phyloP scores from a whole-genome alignment of 2,113 vertebrate genomes.

The Corythoichthys intestinalis region DNA sequence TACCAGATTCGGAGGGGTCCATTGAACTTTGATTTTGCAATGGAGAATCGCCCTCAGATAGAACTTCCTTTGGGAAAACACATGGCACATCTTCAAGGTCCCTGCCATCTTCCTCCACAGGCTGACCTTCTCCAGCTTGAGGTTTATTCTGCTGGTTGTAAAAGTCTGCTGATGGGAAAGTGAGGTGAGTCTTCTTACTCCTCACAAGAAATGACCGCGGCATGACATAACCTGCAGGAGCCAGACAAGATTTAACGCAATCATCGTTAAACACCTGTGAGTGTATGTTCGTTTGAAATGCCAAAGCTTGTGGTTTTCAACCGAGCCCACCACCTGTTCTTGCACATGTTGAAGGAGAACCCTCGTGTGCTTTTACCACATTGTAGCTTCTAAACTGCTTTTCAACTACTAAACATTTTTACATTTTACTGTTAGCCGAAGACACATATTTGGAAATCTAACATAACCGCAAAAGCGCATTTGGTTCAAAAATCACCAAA shows the following conservation, averaged over 20 bases:
- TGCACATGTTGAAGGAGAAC: conserved; percentile 38
- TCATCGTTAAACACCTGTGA: conserved; percentile 56
- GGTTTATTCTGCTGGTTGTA: not conserved
- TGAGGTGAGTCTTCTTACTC: conserved; percentile 53
- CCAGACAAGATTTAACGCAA: conserved; percentile 18
- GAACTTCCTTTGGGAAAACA: not conserved
- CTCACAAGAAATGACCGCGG: conserved; percentile 74
- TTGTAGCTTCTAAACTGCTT: conserved; percentile 32
- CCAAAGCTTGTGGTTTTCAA: conserved; percentile 69
- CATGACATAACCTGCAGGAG: conserved; percentile 50
- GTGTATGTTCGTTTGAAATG: conserved; percentile 66
- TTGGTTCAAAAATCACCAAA: not conserved
- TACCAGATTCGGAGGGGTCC: conserved; percentile 41
- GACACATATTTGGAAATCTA: not conserved
- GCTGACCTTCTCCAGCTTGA: not conserved
- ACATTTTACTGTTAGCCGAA: not conserved
- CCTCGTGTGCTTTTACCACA: conserved; percentile 10
- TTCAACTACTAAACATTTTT: not conserved
- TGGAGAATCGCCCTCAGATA: conserved; percentile 1
- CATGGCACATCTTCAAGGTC: conserved; percentile 1
- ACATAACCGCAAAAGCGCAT: conserved; percentile 1
- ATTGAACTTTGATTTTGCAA: not conserved
- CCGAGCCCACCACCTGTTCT: conserved; percentile 54
- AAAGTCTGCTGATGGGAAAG: conserved; percentile 1
- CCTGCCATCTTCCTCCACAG: not conserved